Base-by-base conservation (phyloP, 2,113 vertebrate species). In the Dromas ardeola region DNA sequence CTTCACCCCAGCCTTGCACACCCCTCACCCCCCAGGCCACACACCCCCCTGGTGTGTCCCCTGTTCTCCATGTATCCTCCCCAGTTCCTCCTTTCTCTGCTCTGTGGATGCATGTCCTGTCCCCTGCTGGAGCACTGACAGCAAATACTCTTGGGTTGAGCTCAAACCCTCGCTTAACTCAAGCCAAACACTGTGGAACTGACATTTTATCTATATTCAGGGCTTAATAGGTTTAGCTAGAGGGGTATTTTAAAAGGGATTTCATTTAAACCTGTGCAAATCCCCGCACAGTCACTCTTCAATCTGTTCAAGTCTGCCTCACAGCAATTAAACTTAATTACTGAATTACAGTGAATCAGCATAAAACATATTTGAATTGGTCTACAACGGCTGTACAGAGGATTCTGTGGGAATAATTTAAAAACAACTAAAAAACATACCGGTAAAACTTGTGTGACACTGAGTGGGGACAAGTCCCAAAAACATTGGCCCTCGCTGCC, bases 251-350 rank as follows among this genome's bases (percentile, higher is more conserved):
- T 78, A 6, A 71, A 58, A 29, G 4, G 36, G 53, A n/a, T 89
- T 86, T 91, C 52, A 71, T 88, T 89, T 78, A 84, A 94, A 93
- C 43, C 66, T 40, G 70, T 70, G 65, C 40, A 79, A 73, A 91
- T 72, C 84, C 50, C 52, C 5, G 0, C 73, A 47, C n/a, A 55
- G 55, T 36, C 36, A 11, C 62, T 63, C 70, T 40, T 72, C 81
- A 90, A 18, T 32, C 49, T 69, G 69, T 19, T n/a, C 84, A 38
- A 63, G n/a, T 58, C 72, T 49, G 58, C 61, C 70, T 85, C 3
- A 1, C 13, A 81, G 78, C 36, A 76, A 90, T 81, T 76, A 81
- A 82, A 74, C 20, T 36, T 90, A 45, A 91, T 95, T 93, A 86
- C 36, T 58, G 59, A 78, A 65, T 79, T 65, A 74, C 29, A 61